phyloP scores from a whole-genome alignment of 2,888 invertebrate genomes.

The Leptarthrus brevirostris region DNA sequence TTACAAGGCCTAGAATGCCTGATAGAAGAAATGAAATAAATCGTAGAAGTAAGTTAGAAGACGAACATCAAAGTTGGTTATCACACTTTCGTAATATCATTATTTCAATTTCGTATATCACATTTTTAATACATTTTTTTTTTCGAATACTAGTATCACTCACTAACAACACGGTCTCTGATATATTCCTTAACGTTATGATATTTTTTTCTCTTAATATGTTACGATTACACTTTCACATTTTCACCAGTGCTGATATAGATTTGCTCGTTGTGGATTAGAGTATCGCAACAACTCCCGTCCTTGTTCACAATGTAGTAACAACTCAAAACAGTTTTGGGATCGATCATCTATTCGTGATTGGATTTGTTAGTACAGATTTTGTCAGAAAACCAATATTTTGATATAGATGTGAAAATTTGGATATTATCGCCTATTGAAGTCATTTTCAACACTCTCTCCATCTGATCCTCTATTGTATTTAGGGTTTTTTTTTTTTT shows the following conservation, averaged over 20 bases:
- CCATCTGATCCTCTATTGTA: not conserved
- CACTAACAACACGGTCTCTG: conserved; percentile 18
- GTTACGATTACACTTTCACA: conserved; percentile 21
- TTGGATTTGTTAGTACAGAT: not conserved
- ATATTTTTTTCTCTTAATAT: conserved; percentile 1
- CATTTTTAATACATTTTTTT: conserved; percentile 30
- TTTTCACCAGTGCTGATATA: conserved; percentile 2
- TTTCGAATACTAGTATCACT: conserved; percentile 31
- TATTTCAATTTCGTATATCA: conserved; percentile 31
- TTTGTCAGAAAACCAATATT: conserved; percentile 15
- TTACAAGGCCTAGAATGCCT: conserved; percentile 25
- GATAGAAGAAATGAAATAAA: conserved; percentile 35
- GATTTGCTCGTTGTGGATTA: not conserved
- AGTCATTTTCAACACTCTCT: conserved; percentile 10
- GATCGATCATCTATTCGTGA: not conserved
- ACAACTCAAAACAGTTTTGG: not conserved
- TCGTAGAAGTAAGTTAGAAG: conserved; percentile 41
- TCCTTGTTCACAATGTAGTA: not conserved
- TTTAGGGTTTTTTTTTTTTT: not conserved
- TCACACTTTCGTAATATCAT: conserved; percentile 48
- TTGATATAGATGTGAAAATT: conserved; percentile 13
- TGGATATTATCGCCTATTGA: conserved; percentile 3
- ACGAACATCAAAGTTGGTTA: conserved; percentile 47
- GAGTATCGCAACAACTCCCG: not conserved
- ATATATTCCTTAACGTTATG: conserved; percentile 15